These are phyloP conservation scores for Sigmodon hispidus DNA, from an alignment of 2,113 vertebrate genomes.

Conservation along the genomic window DNA sequence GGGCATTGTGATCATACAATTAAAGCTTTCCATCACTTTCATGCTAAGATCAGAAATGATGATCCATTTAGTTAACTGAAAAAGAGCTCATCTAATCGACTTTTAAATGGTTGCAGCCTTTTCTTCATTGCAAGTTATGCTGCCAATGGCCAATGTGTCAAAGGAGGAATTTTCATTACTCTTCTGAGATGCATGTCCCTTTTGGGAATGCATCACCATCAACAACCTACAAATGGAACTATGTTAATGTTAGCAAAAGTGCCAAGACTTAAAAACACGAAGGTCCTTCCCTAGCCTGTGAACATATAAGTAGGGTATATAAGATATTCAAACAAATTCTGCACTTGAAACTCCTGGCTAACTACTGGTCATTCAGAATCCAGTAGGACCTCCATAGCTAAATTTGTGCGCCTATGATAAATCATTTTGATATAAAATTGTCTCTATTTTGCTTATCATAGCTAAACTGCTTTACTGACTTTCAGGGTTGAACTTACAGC, in stretches of 20 bases:
- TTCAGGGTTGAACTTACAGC: not conserved
- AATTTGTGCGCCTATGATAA: not conserved
- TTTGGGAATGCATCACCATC: not conserved
- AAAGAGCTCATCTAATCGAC: not conserved
- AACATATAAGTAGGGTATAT: not conserved
- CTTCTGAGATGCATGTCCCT: not conserved
- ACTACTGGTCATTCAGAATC: not conserved
- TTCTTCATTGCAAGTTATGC: not conserved
- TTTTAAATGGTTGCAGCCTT: constrained; percentile 6
- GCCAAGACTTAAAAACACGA: not conserved
- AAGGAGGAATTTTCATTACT: not conserved
- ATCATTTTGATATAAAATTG: not conserved
- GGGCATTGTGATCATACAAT: not conserved
- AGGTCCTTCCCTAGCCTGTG: not conserved
- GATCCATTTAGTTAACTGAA: constrained; percentile 42
- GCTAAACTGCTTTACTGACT: not conserved
- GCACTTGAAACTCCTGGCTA: not conserved
- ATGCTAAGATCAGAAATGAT: not conserved
- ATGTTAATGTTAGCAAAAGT: not conserved
- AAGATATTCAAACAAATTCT: constrained; percentile 10
- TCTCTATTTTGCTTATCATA: not conserved
- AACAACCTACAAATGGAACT: not conserved
- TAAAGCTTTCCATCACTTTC: constrained; percentile 5
- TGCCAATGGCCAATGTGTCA: not conserved
- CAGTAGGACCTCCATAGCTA: not conserved